phyloP scores from a whole-genome alignment of 1,140 invertebrate genomes.

The Drosophila albomicans region DNA sequence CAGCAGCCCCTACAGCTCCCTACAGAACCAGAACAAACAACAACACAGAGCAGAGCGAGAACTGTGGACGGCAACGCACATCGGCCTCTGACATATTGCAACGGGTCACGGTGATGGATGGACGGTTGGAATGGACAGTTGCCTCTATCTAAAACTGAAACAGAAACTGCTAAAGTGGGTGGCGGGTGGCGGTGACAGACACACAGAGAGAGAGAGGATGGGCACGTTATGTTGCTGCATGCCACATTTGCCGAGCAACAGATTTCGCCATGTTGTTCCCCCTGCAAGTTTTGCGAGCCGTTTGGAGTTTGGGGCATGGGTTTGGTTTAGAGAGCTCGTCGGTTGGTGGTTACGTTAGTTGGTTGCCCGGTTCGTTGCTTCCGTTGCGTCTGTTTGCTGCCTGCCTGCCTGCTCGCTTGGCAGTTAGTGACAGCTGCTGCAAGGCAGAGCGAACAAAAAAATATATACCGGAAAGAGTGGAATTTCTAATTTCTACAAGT shows the following conservation, averaged over 20 bases:
- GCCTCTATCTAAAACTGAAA: slow-evolving; percentile 32
- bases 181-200: too few species aligned
- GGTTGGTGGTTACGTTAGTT: slow-evolving; percentile 44
- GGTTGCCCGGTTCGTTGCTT: slow-evolving; percentile 43
- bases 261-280: slow-evolving; percentile 34
- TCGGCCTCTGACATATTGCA: slow-evolving; percentile 68
- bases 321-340: slow-evolving; percentile 20
- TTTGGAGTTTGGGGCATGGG: neutral
- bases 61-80: slow-evolving; percentile 34
- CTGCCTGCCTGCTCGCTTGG: slow-evolving; percentile 40
- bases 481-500: slow-evolving; percentile 35
- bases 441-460: slow-evolving; percentile 43
- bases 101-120: slow-evolving; percentile 68
- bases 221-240: slow-evolving; percentile 3
- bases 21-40: too few species aligned
- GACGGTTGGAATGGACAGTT: slow-evolving; percentile 59
- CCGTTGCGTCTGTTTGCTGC: slow-evolving; percentile 15
- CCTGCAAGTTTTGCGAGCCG: neutral
- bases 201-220: neutral
- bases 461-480: slow-evolving; percentile 30
- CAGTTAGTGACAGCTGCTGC: slow-evolving; percentile 81
- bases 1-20: neutral
- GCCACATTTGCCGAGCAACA: slow-evolving; percentile 42
- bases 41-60: neutral
- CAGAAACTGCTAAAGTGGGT: neutral